Evolutionary conservation across 2,797 vertebrate species (phyloP).

Genomic region (Peromyscus nudipes): DNA sequence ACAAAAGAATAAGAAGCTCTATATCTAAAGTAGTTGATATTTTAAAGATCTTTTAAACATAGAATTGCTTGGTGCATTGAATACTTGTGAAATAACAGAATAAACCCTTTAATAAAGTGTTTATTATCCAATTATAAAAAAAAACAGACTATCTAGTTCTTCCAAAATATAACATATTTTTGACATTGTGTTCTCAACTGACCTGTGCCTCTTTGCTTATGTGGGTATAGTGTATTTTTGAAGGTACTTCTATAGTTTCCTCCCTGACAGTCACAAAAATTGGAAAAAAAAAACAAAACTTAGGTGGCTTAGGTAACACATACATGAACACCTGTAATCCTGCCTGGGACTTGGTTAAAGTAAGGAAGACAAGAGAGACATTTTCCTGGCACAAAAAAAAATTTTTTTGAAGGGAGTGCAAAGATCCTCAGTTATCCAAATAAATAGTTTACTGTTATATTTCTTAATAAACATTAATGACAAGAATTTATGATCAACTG

Average conservation of each 20-base stretch:
- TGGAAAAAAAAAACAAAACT: not conserved
- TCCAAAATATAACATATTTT: not conserved
- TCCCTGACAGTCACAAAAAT: not conserved
- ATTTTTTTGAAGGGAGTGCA: not conserved
- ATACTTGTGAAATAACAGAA: constrained; percentile 21
- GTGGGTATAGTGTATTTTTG: not conserved
- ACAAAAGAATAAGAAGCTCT: not conserved
- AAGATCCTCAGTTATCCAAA: not conserved
- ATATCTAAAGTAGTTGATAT: constrained; percentile 55
- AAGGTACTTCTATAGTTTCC: not conserved
- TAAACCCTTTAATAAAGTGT: not conserved
- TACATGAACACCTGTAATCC: not conserved
- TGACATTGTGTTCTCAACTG: not conserved
- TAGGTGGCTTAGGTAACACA: not conserved
- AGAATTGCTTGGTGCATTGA: not conserved
- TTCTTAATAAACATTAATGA: constrained; percentile 50
- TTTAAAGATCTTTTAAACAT: constrained; percentile 22
- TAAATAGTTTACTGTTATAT: constrained; percentile 19
- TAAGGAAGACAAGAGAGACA: not conserved
- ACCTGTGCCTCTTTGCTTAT: not conserved
- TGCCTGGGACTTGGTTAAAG: not conserved
- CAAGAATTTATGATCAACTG: not conserved
- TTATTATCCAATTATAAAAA: constrained; percentile 32
- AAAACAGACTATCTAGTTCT: not conserved
- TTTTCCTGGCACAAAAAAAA: not conserved